A percentile compares a stretch with the other conserved stretches of the same genome.
Evolutionary conservation across 2,113 vertebrate species (phyloP).

Genomic region (Neogale vison): DNA sequence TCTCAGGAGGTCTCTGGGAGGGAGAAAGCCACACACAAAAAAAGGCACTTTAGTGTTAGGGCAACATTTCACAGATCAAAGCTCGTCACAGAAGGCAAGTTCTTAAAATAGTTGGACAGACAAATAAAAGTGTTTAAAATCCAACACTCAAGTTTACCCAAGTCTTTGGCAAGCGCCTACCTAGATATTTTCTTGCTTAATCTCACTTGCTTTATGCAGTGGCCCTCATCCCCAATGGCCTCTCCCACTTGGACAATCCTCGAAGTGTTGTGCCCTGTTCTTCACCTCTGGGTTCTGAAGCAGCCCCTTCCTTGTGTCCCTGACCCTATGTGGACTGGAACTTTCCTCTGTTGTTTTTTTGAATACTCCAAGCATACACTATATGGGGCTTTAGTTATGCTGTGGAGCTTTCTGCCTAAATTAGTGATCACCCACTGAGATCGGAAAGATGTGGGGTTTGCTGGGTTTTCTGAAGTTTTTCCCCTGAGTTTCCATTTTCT

Average conservation of each 20-base stretch:
- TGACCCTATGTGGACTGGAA: neutral
- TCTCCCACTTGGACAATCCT: neutral
- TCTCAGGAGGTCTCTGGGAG: constrained; percentile 95
- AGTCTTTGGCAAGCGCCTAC: neutral
- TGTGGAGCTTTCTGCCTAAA: constrained; percentile 55
- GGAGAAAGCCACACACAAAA: constrained; percentile 69
- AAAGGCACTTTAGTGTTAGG: neutral
- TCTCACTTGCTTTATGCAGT: neutral
- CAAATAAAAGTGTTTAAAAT: neutral
- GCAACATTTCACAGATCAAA: neutral
- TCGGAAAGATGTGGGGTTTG: constrained; percentile 42
- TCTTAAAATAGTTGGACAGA: neutral
- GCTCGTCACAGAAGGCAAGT: neutral
- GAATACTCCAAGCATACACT: neutral
- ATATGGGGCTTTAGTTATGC: neutral
- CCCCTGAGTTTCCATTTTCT: constrained; percentile 62
- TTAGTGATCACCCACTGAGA: constrained; percentile 59
- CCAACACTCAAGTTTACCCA: neutral
- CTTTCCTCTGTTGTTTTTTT: neutral
- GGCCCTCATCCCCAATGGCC: neutral
- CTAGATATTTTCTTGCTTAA: neutral
- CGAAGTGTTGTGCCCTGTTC: neutral
- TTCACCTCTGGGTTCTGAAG: neutral
- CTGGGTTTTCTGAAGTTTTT: constrained; percentile 60
- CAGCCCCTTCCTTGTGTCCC: neutral